phyloP scores from a whole-genome alignment of 2,888 invertebrate species.

The Buathra laborator region DNA sequence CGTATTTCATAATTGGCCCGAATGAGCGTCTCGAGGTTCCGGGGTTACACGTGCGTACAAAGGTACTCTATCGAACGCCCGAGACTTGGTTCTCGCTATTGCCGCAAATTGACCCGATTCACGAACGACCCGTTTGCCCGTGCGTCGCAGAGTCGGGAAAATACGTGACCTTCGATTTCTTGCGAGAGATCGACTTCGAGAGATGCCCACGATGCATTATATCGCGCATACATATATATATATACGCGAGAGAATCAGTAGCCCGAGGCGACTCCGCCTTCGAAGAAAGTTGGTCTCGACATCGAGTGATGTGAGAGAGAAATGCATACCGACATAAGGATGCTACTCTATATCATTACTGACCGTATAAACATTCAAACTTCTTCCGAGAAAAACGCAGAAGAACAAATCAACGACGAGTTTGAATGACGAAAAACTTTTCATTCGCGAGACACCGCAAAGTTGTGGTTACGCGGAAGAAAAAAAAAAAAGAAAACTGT shows the following conservation, averaged over 20 bases:
- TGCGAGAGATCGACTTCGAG: conserved; percentile 37
- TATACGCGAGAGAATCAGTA: conserved; percentile 12
- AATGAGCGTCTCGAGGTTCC: conserved; percentile 12
- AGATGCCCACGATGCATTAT: conserved; percentile 26
- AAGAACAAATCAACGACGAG: conserved; percentile 2
- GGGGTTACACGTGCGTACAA: background rate
- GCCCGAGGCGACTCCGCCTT: conserved; percentile 53
- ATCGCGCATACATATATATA: background rate
- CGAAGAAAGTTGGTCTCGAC: conserved; percentile 56
- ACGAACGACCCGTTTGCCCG: conserved; percentile 26
- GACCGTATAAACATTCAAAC: conserved; percentile 24
- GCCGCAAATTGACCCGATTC: conserved; percentile 45
- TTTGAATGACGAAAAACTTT: background rate
- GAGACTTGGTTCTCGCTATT: conserved; percentile 21
- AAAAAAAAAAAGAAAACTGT: background rate
- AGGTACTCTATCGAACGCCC: background rate
- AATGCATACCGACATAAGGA: conserved; percentile 41
- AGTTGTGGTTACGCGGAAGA: background rate
- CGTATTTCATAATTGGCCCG: conserved; percentile 31
- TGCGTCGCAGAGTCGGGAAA: conserved; percentile 34
- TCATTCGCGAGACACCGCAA: background rate
- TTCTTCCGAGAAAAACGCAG: background rate
- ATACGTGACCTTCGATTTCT: conserved; percentile 50
- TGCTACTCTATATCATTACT: background rate
- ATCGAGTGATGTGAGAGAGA: conserved; percentile 41